Conservation (phyloP, 2,797 vertebrate genomes). For the Amphiprion clarkii region DNA sequence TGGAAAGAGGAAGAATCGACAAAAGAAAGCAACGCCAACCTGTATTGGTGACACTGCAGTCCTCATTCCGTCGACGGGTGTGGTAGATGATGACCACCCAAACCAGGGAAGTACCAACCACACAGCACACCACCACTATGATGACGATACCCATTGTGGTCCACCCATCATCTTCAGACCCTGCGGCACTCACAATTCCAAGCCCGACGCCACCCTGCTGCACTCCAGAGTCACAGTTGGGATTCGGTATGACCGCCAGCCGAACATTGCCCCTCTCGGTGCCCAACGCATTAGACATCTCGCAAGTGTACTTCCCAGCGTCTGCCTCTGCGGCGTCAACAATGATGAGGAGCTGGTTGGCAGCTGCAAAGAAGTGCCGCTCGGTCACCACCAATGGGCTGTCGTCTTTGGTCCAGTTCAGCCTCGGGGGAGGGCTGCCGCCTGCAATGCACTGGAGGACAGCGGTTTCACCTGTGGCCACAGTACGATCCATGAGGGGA, state of each 20-base stretch:
- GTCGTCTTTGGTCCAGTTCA: constrained; percentile 99
- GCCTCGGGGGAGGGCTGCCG: constrained; percentile 91
- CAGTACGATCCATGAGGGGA: constrained; percentile 92
- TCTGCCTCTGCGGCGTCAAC: constrained; percentile 93
- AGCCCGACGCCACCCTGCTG: constrained; percentile 63
- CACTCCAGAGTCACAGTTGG: constrained; percentile 93
- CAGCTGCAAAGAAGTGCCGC: constrained; percentile 96
- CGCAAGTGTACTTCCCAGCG: constrained; percentile 94
- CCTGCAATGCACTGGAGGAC: constrained; percentile 97
- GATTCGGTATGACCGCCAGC: constrained; percentile 91
- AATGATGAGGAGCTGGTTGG: constrained; percentile 96
- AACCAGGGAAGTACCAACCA: constrained; percentile 97
- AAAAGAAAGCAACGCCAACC: constrained; percentile 77
- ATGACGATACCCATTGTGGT: constrained; percentile 96
- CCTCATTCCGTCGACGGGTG: constrained; percentile 93
- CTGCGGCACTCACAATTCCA: constrained; percentile 16
- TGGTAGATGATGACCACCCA: constrained; percentile 99
- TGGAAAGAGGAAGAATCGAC: not conserved
- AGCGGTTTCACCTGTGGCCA: constrained; percentile 94
- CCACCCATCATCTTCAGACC: constrained; percentile 91
- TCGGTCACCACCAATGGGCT: constrained; percentile 92
- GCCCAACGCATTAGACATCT: constrained; percentile 96
- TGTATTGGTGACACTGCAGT: constrained; percentile 98
- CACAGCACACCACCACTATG: constrained; percentile 98
- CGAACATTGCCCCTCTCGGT: constrained; percentile 93